Percentiles rank a stretch among this genome's conserved stretches.
Conservation (phyloP, 2,888 invertebrate genomes). For the Leptinotarsa rubiginosa region DNA sequence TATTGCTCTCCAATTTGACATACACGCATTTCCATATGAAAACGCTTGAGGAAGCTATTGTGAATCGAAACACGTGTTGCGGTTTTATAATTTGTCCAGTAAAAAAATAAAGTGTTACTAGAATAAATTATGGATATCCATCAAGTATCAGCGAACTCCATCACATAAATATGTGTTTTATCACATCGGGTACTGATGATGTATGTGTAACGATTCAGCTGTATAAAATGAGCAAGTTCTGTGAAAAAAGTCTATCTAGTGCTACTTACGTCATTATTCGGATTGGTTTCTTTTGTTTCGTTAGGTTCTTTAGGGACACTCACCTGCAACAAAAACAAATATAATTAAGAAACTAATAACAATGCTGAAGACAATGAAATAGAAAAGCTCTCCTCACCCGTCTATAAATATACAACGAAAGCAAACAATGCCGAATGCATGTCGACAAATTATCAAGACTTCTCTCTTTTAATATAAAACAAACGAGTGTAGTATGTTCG, state of each 20-base stretch:
- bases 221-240: neutral
- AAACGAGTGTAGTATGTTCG: constrained; percentile 15
- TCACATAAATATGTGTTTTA: too few species aligned
- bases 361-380: neutral
- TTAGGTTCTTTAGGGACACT: constrained; percentile 54
- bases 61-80: too few species aligned
- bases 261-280: constrained; percentile 50
- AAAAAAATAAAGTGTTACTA: too few species aligned
- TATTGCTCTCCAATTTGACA: too few species aligned
- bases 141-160: too few species aligned
- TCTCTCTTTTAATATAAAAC: neutral
- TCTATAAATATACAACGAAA: constrained; percentile 1
- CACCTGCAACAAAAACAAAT: constrained; percentile 51
- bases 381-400: neutral
- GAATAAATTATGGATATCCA: too few species aligned
- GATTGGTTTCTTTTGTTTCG: constrained; percentile 47
- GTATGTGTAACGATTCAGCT: neutral
- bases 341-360: neutral
- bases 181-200: too few species aligned
- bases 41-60: too few species aligned
- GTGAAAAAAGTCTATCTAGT: constrained; percentile 11
- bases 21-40: too few species aligned
- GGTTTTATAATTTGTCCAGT: too few species aligned
- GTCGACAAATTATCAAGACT: constrained; percentile 16
- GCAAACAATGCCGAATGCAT: constrained; percentile 12